Evolutionary conservation across 2,113 vertebrate genomes (phyloP).

Genomic region (Emydura subglobosa): DNA sequence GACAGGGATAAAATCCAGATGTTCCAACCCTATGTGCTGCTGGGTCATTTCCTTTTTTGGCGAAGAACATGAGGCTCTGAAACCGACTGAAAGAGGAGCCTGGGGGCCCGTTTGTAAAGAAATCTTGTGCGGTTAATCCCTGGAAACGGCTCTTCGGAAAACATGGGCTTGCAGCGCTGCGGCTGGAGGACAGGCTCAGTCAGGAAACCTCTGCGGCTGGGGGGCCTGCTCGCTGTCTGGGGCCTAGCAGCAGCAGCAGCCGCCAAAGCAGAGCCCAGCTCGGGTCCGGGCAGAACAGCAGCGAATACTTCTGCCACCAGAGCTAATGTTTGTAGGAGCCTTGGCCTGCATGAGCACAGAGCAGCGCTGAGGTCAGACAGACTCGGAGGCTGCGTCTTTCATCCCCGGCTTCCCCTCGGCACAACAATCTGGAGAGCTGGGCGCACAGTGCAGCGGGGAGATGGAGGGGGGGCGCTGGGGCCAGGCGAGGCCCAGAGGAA

Average conservation of each 20-base stretch:
- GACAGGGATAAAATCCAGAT: conserved; percentile 96
- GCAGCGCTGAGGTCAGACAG: accelerated
- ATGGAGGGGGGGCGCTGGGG: accelerated
- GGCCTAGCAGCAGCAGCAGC: neutral
- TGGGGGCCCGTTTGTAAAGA: conserved; percentile 71
- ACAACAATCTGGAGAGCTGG: neutral
- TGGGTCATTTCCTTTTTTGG: conserved; percentile 99
- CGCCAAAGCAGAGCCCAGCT: neutral
- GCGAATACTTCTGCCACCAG: neutral
- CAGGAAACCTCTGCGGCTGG: neutral
- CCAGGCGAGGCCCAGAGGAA: neutral
- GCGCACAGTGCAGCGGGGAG: accelerated
- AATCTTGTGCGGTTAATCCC: conserved; percentile 64
- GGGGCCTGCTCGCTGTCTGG: neutral
- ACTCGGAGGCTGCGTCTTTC: accelerated
- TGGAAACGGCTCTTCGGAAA: neutral
- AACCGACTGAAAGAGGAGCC: conserved; percentile 75
- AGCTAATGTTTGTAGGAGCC: neutral
- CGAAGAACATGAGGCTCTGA: conserved; percentile 89
- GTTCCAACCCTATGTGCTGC: conserved; percentile 83
- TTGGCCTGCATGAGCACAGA: accelerated
- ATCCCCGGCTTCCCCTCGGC: accelerated
- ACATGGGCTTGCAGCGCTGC: neutral
- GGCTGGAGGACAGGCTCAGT: neutral
- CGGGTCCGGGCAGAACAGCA: neutral